Evolutionary conservation across 2,113 vertebrate species (phyloP).

Genomic region (Hipposideros armiger): DNA sequence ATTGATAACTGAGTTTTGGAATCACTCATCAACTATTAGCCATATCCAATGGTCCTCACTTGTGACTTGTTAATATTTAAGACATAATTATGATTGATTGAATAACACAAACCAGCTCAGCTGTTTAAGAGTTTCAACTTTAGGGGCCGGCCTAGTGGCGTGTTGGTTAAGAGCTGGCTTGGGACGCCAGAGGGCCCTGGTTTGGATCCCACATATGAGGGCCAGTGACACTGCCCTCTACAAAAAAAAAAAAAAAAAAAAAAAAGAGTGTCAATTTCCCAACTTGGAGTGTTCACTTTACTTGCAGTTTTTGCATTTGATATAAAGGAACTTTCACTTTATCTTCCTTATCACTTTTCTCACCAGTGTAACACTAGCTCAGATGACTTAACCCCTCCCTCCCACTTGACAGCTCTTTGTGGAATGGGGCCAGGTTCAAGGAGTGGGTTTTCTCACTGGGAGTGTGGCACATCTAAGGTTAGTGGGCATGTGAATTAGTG

Average conservation of each 20-base stretch:
- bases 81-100: not conserved
- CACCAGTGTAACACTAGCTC: not conserved
- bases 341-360: not conserved
- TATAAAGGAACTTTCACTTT: not conserved
- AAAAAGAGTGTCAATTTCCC: not conserved
- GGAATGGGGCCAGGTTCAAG: not conserved
- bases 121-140: not conserved
- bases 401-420: not conserved
- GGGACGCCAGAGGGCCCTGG: too few relatives aligned
- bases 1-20: not conserved
- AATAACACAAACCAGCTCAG: not conserved
- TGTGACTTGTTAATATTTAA: conserved; percentile 36
- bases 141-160: too few relatives aligned
- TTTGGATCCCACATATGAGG: too few relatives aligned
- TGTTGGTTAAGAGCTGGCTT: too few relatives aligned
- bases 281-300: not conserved
- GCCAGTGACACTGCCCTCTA: too few relatives aligned
- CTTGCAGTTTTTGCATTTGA: not conserved
- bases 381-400: not conserved
- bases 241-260: too few relatives aligned
- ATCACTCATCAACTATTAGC: not conserved
- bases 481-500: not conserved
- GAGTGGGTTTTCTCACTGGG: rapidly evolving
- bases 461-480: rapidly evolving
- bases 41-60: not conserved